Percentiles rank a stretch among this genome's conserved stretches.
Evolutionary conservation across 2,888 invertebrate genomes (phyloP).

Genomic region (Terebella lapidaria): DNA sequence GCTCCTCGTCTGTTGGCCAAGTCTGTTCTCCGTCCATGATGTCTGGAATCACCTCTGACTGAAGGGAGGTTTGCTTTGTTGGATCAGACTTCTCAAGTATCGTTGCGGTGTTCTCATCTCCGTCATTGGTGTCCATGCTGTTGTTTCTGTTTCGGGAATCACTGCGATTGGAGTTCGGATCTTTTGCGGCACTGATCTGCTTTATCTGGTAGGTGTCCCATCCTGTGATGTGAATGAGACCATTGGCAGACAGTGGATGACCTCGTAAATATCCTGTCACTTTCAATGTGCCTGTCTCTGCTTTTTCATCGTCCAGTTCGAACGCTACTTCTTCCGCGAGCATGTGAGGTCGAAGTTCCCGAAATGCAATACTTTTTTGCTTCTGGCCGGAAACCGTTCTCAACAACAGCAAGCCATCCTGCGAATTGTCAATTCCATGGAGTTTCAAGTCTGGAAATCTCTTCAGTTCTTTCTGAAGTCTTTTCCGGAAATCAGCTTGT

Average conservation of each 20-base stretch:
- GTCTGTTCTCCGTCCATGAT: constrained; percentile 89
- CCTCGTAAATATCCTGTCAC: constrained; percentile 85
- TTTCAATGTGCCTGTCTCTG: constrained; percentile 52
- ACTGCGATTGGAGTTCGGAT: constrained; percentile 31
- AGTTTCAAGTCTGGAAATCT: constrained; percentile 64
- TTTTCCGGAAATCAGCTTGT: constrained; percentile 42
- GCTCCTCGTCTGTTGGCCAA: constrained; percentile 91
- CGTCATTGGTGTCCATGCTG: neutral
- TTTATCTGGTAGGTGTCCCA: constrained; percentile 87
- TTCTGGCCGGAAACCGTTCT: constrained; percentile 78
- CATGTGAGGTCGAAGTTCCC: constrained; percentile 77
- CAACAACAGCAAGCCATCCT: constrained; percentile 65
- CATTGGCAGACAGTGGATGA: constrained; percentile 76
- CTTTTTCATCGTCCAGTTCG: constrained; percentile 23
- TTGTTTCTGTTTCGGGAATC: neutral
- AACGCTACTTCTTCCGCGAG: constrained; percentile 76
- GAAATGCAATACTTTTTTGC: constrained; percentile 67
- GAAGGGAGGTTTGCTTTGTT: constrained; percentile 62
- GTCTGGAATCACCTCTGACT: constrained; percentile 76
- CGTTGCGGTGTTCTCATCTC: neutral
- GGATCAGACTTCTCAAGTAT: constrained; percentile 41
- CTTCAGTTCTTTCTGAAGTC: constrained; percentile 48
- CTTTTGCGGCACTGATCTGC: constrained; percentile 61
- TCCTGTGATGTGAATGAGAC: constrained; percentile 84
- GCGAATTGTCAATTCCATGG: constrained; percentile 67